Base-by-base conservation (phyloP, 1,140 invertebrate genomes). In the Drosophila orena region DNA sequence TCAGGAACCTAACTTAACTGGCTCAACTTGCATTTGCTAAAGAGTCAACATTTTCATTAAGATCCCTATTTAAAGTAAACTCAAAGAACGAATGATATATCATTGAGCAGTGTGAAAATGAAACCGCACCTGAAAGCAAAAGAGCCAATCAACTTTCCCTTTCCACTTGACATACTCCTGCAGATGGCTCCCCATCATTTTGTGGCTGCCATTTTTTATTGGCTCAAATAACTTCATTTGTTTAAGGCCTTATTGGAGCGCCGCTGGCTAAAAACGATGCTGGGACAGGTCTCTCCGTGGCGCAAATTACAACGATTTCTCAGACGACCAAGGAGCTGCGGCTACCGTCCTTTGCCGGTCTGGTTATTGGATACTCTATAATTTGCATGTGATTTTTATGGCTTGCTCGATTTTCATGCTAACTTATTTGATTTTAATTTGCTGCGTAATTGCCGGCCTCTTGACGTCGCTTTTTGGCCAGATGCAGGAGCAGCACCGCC, bases 341-440 rank as follows among this genome's bases (percentile, higher is more conserved):
- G 24, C 60, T 53, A 38, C 66, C 20, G 49, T 42, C 66, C 40
- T 50, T 70, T 57, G 65, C 46, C 34, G 27, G 57, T 24, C 47
- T 53, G 77, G 52, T 76, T 64, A 74, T 69, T 68, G 61, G 57
- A 57, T 61, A 69, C 81, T 74, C 78, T 90, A 91, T 91, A 91
- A 91, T 91, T 91, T 91, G 86, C 88, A 90, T 91, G 88, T 83
- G 88, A 86, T 90, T 91, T 91, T 90, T 90, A 91, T 84, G 79
- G 68, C 68, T 73, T 57, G 53, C 64, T 75, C 83, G 74, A 86
- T 91, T 91, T 90, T 74, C 65, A 73, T 79, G 65, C 61, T 90
- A 90, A 90, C 69, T 90, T 91, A 91, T 91, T 91, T 91, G 88
- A 91, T 91, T 91, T 91, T 91, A 91, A 91, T 91, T 90, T 91